Evolutionary conservation across 23 tunicate species (phyloP), one percentile per base, ranked within the genome.

Genomic region (Diplosoma virens): DNA sequence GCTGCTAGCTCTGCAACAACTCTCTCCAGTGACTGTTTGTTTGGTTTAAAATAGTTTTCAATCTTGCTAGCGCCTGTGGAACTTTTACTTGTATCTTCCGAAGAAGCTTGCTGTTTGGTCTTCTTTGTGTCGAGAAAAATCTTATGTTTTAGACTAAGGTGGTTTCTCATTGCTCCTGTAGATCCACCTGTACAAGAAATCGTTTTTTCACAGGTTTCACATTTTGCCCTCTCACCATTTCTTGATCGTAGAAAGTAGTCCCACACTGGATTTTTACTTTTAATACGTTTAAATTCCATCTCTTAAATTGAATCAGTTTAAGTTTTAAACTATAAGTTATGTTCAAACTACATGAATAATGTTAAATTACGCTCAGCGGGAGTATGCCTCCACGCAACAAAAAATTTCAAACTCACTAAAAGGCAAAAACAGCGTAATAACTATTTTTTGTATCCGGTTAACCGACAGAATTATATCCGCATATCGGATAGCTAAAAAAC

Each of bases 191-290:
- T 83, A 47, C 76, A 83, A 33, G 63, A 82, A 72, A 82, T 35
- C 23, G 88, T 76, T 54, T 30, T 64, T 76, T 83, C 30, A 54
- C 88, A 83, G 37, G 82, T 75, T 65, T 83, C 82, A n/a, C 82
- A 75, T 30, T 75, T 75, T 29, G 88, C 82, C 64, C 82, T 83
- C 47, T 75, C 82, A 33, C 82, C 88, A 83, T 83, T 83, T 61
- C 59, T 67, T 59, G 82, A 83, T 45, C 82, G 82, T 4, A 76
- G 67, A 76, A 83, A 83, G 74, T 83, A 76, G 81, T 30, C 20
- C 88, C 88, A 83, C 24, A 75, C 76, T 25, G 82, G 81, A 52
- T 75, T 47, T n/a, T 83, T 77, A 31, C 82, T 74, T 72, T 72
- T 72, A 50, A 22, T 47, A 48, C 78, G 61, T 72, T 72, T 72